Evolutionary conservation across 1,140 invertebrate genomes (phyloP), one percentile per base, ranked within the genome.

Genomic region (Ectropis grisescens): DNA sequence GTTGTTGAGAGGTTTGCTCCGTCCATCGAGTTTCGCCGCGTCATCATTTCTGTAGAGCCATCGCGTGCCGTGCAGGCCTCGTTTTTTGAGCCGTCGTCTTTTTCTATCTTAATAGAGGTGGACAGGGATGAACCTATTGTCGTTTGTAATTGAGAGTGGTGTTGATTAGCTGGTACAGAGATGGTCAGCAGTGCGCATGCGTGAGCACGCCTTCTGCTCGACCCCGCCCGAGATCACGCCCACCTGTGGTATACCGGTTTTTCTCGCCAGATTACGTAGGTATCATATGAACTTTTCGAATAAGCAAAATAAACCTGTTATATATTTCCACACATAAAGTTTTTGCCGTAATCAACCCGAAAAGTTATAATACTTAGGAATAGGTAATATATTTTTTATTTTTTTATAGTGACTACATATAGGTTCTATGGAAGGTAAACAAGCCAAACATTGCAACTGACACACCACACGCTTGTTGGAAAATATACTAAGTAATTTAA

Each of bases 201-300:
- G 70, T 49, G 36, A 15, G 22, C 54, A 54, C 69, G 65, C 67
- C 66, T 56, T 61, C 36, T 50, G 35, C 22, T 31, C 42, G 36
- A 52, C 68, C 43, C 68, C 74, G 74, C 74, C 74, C 67, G 66
- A 41, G 3, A 19, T 19, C 45, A 71, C 74, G 74, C 74, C 74
- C 67, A 74, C 71, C 74, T 74, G 71, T 72, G 60, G 56, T 67
- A 46, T 55, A 48, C 58, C 48, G 53, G 31, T 51, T 24, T 47
- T 54, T 58, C 54, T 65, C 50, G 52, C 47, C n/a, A n/a, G n/a
- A n/a, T n/a, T n/a, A n/a, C n/a, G n/a, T n/a, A n/a, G n/a, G n/a
- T n/a, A n/a, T n/a, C n/a, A n/a, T n/a, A n/a, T n/a, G n/a, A n/a
- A n/a, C n/a, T n/a, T n/a, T n/a, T n/a, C n/a, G n/a, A n/a, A n/a